Conservation (phyloP, 1,140 invertebrate genomes). For the Hyposmocoma kahamanoa region DNA sequence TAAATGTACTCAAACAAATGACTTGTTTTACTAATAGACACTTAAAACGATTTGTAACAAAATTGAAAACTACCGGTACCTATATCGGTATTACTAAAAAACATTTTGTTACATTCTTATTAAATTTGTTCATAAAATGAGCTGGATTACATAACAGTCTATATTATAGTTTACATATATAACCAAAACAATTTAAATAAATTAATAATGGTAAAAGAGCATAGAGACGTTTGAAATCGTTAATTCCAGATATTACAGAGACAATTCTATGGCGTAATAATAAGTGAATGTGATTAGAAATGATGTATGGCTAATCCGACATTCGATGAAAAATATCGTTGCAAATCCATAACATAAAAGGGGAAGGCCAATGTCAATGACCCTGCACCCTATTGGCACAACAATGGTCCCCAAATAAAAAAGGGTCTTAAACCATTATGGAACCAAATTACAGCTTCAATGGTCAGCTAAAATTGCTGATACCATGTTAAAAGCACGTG, state of each 20-base stretch:
- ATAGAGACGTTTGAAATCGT: conserved; percentile 16
- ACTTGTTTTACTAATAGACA: no score
- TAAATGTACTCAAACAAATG: no score
- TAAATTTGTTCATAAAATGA: no score
- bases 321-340: conserved; percentile 44
- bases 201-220: no score
- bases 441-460: conserved; percentile 48
- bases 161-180: no score
- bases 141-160: no score
- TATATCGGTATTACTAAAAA: no score
- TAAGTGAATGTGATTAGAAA: conserved; percentile 36
- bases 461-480: conserved; percentile 41
- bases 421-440: conserved; percentile 53
- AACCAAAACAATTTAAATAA: no score
- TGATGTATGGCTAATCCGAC: conserved; percentile 54
- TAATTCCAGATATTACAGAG: conserved; percentile 19
- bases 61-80: no score
- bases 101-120: no score
- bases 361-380: conserved; percentile 66
- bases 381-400: conserved; percentile 47
- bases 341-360: conserved; percentile 53
- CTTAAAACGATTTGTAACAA: no score
- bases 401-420: conserved; percentile 54
- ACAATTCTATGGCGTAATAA: conserved; percentile 20
- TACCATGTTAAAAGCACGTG: conserved; percentile 29